These are phyloP conservation scores for Luehdorfia chinensis DNA, from an alignment of 1,140 invertebrate species.

Conservation along the genomic window DNA sequence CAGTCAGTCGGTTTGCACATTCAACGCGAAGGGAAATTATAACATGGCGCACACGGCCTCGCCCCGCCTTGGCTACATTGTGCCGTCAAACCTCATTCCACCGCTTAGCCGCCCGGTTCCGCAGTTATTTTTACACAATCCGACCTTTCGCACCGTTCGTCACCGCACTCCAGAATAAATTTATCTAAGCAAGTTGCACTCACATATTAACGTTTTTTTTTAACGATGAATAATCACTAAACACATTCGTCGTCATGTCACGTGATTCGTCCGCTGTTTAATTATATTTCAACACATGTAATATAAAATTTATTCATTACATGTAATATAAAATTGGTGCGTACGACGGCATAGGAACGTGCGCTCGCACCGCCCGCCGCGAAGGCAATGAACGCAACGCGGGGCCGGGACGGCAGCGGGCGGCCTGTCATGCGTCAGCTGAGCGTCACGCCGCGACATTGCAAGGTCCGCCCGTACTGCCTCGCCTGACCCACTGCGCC, in stretches of 20 bases:
- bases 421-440: constrained; percentile 64
- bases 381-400: constrained; percentile 68
- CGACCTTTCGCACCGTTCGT: constrained; percentile 75
- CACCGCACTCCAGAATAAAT: constrained; percentile 64
- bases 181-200: constrained; percentile 56
- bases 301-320: too few species aligned
- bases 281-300: too few species aligned
- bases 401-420: constrained; percentile 47
- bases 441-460: constrained; percentile 76
- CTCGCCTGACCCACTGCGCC: constrained; percentile 66
- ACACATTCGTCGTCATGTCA: constrained; percentile 22
- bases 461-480: constrained; percentile 74
- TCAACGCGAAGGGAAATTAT: constrained; percentile 74
- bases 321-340: constrained; percentile 22
- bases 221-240: constrained; percentile 12
- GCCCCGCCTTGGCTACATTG: constrained; percentile 73
- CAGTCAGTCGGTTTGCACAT: constrained; percentile 67
- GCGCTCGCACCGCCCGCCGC: constrained; percentile 50
- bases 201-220: constrained; percentile 33
- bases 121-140: constrained; percentile 77
- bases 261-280: constrained; percentile 3
- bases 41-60: constrained; percentile 71
- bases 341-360: constrained; percentile 44
- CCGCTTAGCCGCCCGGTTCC: constrained; percentile 72
- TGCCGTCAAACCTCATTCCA: constrained; percentile 76